Evolutionary conservation across 2,797 vertebrate species (phyloP).

Genomic region (Sebastes vulpes): DNA sequence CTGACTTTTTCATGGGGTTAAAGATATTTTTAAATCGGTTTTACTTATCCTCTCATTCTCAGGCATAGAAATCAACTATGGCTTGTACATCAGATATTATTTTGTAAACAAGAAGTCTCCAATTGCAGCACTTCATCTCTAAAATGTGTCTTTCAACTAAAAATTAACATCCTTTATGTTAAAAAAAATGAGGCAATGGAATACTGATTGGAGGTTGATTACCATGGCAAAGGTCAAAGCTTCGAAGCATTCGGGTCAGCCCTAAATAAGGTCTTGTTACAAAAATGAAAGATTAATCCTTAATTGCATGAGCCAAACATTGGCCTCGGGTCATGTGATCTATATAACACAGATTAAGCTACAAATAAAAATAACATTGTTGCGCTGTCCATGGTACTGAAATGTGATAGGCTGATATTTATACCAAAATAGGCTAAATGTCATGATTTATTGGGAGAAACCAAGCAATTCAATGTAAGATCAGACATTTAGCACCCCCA

Average conservation of each 20-base stretch:
- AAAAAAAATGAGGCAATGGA: too few relatives aligned
- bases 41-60: slow-evolving; percentile 7
- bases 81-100: background rate
- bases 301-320: background rate
- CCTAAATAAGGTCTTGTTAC: background rate
- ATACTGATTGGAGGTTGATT: too few relatives aligned
- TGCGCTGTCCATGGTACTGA: too few relatives aligned
- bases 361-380: too few relatives aligned
- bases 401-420: too few relatives aligned
- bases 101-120: background rate
- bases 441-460: too few relatives aligned
- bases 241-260: too few relatives aligned
- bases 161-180: background rate
- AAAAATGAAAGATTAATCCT: background rate
- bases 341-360: too few relatives aligned
- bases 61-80: background rate
- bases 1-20: background rate
- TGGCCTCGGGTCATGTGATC: background rate
- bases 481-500: too few relatives aligned
- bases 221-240: too few relatives aligned
- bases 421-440: too few relatives aligned
- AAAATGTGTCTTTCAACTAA: background rate
- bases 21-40: slow-evolving; percentile 19
- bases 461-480: too few relatives aligned
- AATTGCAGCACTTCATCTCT: background rate